These are phyloP conservation scores for Vesta saturnalis DNA, from an alignment of 2,888 invertebrate species.

Conservation along the genomic window DNA sequence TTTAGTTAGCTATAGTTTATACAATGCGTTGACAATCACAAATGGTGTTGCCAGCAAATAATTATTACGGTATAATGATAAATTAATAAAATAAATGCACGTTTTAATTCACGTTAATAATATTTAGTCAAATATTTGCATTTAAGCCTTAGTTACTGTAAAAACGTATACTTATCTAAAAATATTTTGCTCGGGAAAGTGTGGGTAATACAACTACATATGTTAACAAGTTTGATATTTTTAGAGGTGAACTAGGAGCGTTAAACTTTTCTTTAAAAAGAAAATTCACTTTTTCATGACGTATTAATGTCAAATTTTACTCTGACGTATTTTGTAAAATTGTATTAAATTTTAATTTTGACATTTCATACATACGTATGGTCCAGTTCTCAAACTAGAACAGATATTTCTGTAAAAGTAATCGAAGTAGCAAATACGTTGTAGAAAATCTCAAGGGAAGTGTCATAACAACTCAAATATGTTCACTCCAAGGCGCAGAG, in stretches of 20 bases:
- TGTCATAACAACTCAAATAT: constrained; percentile 23
- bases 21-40: too few species aligned
- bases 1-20: too few species aligned
- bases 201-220: constrained; percentile 8
- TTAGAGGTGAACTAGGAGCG: constrained; percentile 12
- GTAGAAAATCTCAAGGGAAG: constrained; percentile 18
- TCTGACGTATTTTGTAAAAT: neutral
- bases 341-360: neutral
- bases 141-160: neutral
- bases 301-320: neutral
- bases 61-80: too few species aligned
- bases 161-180: constrained; percentile 8
- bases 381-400: neutral
- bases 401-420: constrained; percentile 6
- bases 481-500: constrained; percentile 43
- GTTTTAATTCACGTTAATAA: too few species aligned
- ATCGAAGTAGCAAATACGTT: neutral
- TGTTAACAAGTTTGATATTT: constrained; percentile 11
- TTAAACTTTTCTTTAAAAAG: neutral
- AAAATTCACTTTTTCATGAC: too few species aligned
- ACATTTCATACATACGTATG: too few species aligned
- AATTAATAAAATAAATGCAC: too few species aligned
- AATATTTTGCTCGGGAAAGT: constrained; percentile 5
- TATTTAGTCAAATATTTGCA: too few species aligned
- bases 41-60: too few species aligned